phyloP scores from a whole-genome alignment of 2,888 invertebrate species.

The Ametastegia equiseti region DNA sequence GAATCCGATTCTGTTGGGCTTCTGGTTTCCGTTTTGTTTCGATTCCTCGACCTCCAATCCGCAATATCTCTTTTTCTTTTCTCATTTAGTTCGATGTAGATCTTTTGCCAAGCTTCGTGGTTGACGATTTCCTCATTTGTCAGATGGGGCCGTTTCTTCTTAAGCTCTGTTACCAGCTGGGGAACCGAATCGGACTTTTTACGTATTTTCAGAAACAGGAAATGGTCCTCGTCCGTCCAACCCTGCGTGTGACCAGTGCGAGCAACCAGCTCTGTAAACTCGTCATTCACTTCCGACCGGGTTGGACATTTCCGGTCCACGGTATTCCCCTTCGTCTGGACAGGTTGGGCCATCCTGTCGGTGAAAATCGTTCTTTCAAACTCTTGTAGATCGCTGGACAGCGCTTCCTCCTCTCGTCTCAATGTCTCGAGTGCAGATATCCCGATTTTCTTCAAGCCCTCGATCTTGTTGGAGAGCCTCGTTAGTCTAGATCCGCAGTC shows the following conservation, averaged over 20 bases:
- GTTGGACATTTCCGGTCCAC: not conserved
- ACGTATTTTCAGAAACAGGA: constrained; percentile 66
- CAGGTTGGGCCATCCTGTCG: not conserved
- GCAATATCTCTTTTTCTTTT: constrained; percentile 68
- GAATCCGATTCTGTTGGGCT: not conserved
- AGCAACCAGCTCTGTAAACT: constrained; percentile 66
- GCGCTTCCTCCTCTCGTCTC: constrained; percentile 59
- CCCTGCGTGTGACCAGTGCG: constrained; percentile 71
- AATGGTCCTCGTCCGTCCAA: constrained; percentile 71
- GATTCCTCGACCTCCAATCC: not conserved
- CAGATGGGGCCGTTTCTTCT: constrained; percentile 68
- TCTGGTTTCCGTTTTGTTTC: not conserved
- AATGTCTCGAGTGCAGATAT: constrained; percentile 54
- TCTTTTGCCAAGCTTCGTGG: constrained; percentile 77
- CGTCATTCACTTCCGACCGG: constrained; percentile 59
- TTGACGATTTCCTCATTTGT: constrained; percentile 72
- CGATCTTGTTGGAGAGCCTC: constrained; percentile 65
- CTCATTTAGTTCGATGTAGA: constrained; percentile 74
- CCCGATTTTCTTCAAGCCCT: constrained; percentile 64
- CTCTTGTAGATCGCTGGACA: constrained; percentile 62
- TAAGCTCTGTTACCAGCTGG: constrained; percentile 63
- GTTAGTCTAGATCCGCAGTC: constrained; percentile 64
- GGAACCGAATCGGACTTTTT: constrained; percentile 63
- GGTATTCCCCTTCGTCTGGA: constrained; percentile 16
- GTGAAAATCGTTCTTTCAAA: constrained; percentile 52